Percentiles rank a stretch among this genome's conserved stretches.
Conservation (phyloP, 2,797 vertebrate species). For the Eurystomus glaucurus region DNA sequence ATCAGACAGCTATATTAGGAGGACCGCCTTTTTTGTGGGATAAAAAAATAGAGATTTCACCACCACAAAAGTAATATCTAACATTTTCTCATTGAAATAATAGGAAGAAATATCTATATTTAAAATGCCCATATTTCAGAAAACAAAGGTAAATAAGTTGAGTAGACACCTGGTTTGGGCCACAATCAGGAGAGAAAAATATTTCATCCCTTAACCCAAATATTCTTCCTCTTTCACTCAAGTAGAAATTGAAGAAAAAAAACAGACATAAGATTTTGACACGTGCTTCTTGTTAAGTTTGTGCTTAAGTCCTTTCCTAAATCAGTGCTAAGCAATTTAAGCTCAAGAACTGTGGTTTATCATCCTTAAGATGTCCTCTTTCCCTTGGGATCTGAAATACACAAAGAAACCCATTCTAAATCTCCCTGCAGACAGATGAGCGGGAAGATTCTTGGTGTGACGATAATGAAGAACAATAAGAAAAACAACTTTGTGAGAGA, state of each 20-base stretch:
- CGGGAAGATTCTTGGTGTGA: background rate
- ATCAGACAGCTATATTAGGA: background rate
- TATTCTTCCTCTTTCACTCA: background rate
- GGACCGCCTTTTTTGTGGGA: rapidly evolving
- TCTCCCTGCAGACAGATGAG: background rate
- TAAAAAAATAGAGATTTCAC: background rate
- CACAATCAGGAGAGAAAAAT: background rate
- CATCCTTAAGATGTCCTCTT: background rate
- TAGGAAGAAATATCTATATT: rapidly evolving
- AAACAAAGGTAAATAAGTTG: background rate
- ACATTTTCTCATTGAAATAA: background rate
- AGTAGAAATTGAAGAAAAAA: background rate
- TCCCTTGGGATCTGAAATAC: background rate
- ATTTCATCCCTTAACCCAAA: rapidly evolving
- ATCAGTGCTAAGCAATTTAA: background rate
- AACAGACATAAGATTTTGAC: background rate
- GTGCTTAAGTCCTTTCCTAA: background rate
- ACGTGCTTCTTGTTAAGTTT: background rate
- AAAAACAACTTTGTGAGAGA: background rate
- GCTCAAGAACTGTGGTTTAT: background rate
- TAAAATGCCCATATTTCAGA: background rate
- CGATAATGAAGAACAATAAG: background rate
- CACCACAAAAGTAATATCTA: background rate
- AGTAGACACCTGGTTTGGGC: background rate
- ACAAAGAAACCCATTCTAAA: background rate